These are phyloP conservation scores for Petrocephalus schoutedeni DNA, from an alignment of 2,797 vertebrate species.

Conservation along the genomic window DNA sequence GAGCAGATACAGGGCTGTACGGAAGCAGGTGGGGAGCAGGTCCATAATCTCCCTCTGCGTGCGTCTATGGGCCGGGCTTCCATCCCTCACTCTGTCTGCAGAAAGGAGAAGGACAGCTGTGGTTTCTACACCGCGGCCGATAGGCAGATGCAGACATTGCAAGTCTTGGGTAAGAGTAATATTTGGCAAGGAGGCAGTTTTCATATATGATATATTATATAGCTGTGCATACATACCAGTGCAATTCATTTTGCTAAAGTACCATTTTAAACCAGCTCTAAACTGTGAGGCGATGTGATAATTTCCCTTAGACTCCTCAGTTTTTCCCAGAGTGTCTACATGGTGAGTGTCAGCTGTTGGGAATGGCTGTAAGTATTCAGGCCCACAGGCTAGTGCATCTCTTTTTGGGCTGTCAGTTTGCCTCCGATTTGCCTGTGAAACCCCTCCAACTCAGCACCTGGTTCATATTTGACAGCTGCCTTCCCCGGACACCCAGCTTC, in stretches of 20 bases:
- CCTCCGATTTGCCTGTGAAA: conserved; percentile 48
- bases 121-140: not conserved
- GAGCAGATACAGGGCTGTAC: not conserved
- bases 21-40: not conserved
- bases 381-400: not conserved
- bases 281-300: not conserved
- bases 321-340: not conserved
- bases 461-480: conserved; percentile 61
- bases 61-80: conserved; percentile 29
- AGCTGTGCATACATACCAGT: not conserved
- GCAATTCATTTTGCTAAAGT: not conserved
- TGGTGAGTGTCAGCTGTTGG: not conserved
- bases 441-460: conserved; percentile 60
- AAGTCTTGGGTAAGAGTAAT: not conserved
- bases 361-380: not conserved
- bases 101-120: conserved; percentile 24
- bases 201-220: not conserved
- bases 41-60: not conserved
- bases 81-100: conserved; percentile 48
- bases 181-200: not conserved
- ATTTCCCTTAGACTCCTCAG: not conserved
- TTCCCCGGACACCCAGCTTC: conserved; percentile 57
- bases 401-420: not conserved
- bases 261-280: conserved; percentile 3
- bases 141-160: not conserved